Percentiles rank a stretch among this genome's conserved stretches.
Conservation (phyloP, 2,888 invertebrate genomes). For the Eilema depressum region DNA sequence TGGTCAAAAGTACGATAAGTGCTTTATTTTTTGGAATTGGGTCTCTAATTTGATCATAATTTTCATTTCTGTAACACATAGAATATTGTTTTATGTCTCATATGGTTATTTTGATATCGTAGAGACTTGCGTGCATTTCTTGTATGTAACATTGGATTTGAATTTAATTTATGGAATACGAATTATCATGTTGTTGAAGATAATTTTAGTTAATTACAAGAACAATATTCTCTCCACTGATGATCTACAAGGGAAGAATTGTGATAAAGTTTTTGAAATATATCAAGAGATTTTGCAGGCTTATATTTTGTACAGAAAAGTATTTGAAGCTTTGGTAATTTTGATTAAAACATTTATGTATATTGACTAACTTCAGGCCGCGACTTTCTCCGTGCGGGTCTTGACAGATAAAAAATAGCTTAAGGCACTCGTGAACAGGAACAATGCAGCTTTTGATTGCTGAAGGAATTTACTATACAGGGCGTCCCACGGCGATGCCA, state of each 20-base stretch:
- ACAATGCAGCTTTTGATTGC: too few relatives aligned
- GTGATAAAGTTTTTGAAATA: conserved; percentile 4
- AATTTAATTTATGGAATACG: conserved; percentile 24
- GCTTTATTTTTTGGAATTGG: conserved; percentile 17
- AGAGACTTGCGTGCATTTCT: not conserved
- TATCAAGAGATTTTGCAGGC: conserved; percentile 13
- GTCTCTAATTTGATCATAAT: not conserved
- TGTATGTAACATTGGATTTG: conserved; percentile 15
- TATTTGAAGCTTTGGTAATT: conserved; percentile 20
- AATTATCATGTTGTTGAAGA: conserved; percentile 23
- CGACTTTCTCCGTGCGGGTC: too few relatives aligned
- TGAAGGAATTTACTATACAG: too few relatives aligned
- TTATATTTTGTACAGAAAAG: conserved; percentile 12
- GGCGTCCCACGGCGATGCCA: too few relatives aligned
- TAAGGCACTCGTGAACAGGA: too few relatives aligned
- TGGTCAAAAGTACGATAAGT: not conserved
- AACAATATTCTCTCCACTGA: not conserved
- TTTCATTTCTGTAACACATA: not conserved
- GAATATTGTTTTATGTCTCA: not conserved
- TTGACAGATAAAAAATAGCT: too few relatives aligned
- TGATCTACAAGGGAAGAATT: not conserved
- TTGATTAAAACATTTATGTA: conserved; percentile 8
- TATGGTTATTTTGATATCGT: conserved; percentile 1
- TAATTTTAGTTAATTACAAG: conserved; percentile 16
- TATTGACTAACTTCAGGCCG: not conserved